Evolutionary conservation across 2,888 invertebrate genomes (phyloP).

Genomic region (Oxytorus armatus): DNA sequence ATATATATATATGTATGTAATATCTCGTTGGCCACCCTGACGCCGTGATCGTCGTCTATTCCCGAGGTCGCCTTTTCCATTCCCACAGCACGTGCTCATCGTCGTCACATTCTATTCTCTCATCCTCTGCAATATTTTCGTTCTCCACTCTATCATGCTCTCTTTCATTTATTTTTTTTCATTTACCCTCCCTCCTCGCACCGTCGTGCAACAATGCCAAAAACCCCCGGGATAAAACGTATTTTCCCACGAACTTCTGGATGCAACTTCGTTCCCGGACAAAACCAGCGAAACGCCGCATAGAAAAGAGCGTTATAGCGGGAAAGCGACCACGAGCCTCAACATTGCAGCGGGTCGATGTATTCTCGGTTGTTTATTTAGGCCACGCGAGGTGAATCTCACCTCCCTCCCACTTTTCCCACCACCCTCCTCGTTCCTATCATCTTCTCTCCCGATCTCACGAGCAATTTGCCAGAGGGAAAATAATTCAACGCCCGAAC

Average conservation of each 20-base stretch:
- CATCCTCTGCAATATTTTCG: neutral
- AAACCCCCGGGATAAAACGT: constrained; percentile 25
- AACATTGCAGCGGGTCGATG: constrained; percentile 80
- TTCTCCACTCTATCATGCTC: neutral
- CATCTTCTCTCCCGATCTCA: constrained; percentile 55
- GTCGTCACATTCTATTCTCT: constrained; percentile 27
- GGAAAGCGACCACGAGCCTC: constrained; percentile 71
- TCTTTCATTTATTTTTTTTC: constrained; percentile 3
- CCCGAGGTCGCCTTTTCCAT: constrained; percentile 55
- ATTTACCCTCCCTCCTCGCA: neutral
- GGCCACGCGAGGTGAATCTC: constrained; percentile 84
- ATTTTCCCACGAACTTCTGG: constrained; percentile 48
- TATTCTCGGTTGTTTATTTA: constrained; percentile 85
- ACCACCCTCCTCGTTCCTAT: constrained; percentile 8
- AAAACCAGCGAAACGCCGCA: constrained; percentile 72
- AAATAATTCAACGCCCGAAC: constrained; percentile 42
- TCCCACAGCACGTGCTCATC: constrained; percentile 42
- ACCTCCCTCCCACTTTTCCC: constrained; percentile 30
- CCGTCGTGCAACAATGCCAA: constrained; percentile 38
- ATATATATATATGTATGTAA: neutral
- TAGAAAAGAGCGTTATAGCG: constrained; percentile 59
- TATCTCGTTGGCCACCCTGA: constrained; percentile 31
- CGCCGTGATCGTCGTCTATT: constrained; percentile 55
- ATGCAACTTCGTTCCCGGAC: constrained; percentile 67
- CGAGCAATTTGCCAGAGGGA: constrained; percentile 34